Evolutionary conservation across 2,888 invertebrate species (phyloP).

Genomic region (Metacarcinus magister): DNA sequence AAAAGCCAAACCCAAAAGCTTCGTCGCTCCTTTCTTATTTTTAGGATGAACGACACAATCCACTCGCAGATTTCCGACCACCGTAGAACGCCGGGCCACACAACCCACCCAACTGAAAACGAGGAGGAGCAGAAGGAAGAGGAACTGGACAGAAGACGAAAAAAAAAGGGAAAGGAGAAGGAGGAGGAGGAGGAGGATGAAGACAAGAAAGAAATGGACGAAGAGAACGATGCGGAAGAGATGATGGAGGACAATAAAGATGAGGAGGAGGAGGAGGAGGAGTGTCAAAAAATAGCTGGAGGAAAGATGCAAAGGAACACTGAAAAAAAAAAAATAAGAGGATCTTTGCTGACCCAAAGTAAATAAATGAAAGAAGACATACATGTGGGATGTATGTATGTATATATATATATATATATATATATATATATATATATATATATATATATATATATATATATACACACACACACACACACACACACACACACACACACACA

Average conservation of each 20-base stretch:
- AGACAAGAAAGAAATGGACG: not conserved
- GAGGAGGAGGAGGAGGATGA: not conserved
- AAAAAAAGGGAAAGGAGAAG: not conserved
- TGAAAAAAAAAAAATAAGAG: not conserved
- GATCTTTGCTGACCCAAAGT: not conserved
- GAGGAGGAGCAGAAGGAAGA: conserved; percentile 29
- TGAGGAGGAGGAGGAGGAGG: not conserved
- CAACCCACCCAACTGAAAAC: not conserved
- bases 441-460: too few relatives aligned
- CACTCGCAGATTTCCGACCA: not conserved
- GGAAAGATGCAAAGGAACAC: not conserved
- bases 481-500: too few relatives aligned
- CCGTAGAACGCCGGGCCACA: not conserved
- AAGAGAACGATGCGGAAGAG: not conserved
- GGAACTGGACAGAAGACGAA: not conserved
- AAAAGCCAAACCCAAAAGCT: not conserved
- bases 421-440: too few relatives aligned
- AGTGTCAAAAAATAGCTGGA: not conserved
- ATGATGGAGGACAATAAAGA: not conserved
- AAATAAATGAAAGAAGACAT: too few relatives aligned
- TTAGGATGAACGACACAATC: not conserved
- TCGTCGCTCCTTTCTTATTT: not conserved
- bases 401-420: too few relatives aligned
- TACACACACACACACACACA: too few relatives aligned
- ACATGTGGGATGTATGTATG: too few relatives aligned